A percentile compares a stretch with the other conserved stretches of the same genome.
These are phyloP conservation scores for Latrodectus hesperus DNA, from an alignment of 2,888 invertebrate genomes.

Conservation along the genomic window DNA sequence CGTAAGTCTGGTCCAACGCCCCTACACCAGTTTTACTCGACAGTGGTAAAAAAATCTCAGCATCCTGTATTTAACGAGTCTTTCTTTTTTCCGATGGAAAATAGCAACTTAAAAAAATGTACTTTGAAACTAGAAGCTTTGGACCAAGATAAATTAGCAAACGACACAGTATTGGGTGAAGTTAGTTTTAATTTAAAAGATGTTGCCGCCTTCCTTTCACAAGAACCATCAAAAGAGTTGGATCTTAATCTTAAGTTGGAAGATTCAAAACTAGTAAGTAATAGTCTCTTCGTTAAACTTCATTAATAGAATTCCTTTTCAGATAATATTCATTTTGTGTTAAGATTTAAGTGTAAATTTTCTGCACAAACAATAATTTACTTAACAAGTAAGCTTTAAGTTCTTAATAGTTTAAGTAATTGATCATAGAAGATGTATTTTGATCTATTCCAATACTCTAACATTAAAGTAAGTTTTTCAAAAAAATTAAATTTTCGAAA, in stretches of 20 bases:
- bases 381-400: too few species aligned
- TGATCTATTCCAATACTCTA: too few species aligned
- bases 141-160: slow-evolving; percentile 58
- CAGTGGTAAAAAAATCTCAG: slow-evolving; percentile 40
- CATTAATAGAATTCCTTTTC: too few species aligned
- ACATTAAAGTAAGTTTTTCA: too few species aligned
- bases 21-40: slow-evolving; percentile 29
- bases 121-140: slow-evolving; percentile 50
- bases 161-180: slow-evolving; percentile 52
- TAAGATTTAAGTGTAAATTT: too few species aligned
- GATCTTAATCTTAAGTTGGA: slow-evolving; percentile 53
- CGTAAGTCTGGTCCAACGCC: slow-evolving; percentile 12
- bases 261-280: slow-evolving; percentile 50
- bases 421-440: too few species aligned
- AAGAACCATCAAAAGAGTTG: slow-evolving; percentile 51
- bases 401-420: too few species aligned
- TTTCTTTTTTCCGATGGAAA: slow-evolving; percentile 48
- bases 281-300: too few species aligned
- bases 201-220: slow-evolving; percentile 19
- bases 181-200: slow-evolving; percentile 44
- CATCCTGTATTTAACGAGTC: slow-evolving; percentile 59
- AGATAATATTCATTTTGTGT: too few species aligned
- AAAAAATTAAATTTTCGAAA: too few species aligned
- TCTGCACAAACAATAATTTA: too few species aligned
- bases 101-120: slow-evolving; percentile 38